Conservation (phyloP, 2,113 vertebrate genomes). For the Embiotoca jacksoni region DNA sequence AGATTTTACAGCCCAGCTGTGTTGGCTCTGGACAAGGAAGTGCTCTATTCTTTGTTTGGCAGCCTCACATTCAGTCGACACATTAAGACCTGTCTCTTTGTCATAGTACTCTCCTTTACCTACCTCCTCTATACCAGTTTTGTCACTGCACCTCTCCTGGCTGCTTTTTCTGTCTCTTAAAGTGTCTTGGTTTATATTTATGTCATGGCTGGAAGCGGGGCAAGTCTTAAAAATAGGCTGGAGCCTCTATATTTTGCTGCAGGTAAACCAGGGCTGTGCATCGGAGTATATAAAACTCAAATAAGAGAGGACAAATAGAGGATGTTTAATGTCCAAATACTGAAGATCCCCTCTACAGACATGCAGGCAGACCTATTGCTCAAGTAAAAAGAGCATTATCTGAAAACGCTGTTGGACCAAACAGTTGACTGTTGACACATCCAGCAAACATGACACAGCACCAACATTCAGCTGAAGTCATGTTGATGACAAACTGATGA, state of each 20-base stretch:
- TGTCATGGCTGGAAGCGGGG: constrained; percentile 10
- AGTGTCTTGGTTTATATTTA: constrained; percentile 23
- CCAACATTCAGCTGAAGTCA: not conserved
- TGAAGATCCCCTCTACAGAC: not conserved
- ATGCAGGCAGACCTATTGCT: not conserved
- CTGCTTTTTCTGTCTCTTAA: not conserved
- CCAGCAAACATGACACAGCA: not conserved
- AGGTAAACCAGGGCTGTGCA: not conserved
- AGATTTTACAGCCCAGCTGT: constrained; percentile 55
- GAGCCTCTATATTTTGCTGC: not conserved
- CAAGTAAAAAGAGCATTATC: not conserved
- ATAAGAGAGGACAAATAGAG: not conserved
- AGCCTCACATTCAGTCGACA: constrained; percentile 24
- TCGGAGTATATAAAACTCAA: not conserved
- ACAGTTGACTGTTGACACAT: not conserved
- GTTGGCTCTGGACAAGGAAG: constrained; percentile 32
- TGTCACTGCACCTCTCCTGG: constrained; percentile 8
- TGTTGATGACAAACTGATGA: not conserved
- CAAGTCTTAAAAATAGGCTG: constrained; percentile 18
- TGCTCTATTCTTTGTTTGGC: constrained; percentile 28
- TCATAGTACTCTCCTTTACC: constrained; percentile 7
- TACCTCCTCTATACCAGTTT: not conserved
- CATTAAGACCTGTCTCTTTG: not conserved
- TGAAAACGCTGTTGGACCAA: not conserved
- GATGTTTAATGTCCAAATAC: constrained; percentile 4